phyloP scores from a whole-genome alignment of 1,140 invertebrate species.

The Cyclargus thomasi region DNA sequence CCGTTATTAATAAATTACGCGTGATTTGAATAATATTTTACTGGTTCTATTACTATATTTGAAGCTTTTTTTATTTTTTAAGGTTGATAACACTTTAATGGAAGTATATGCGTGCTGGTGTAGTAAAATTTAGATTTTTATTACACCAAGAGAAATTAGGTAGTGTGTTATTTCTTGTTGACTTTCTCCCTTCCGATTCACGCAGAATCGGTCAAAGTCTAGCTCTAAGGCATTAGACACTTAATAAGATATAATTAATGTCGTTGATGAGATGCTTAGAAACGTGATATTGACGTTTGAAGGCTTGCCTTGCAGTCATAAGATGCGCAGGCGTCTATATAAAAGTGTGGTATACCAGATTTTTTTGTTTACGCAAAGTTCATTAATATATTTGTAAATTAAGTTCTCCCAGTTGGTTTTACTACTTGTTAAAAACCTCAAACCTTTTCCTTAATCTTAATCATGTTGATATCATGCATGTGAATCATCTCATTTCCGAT shows the following conservation, averaged over 20 bases:
- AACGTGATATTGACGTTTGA: not conserved
- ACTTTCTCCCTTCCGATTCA: not conserved
- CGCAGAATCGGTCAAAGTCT: not conserved
- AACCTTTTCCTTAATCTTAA: constrained; percentile 5
- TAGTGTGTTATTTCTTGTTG: not conserved
- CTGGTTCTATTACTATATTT: not conserved
- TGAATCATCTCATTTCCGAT: constrained; percentile 7
- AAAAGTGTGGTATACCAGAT: not conserved
- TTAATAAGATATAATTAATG: not conserved
- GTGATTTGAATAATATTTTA: not conserved
- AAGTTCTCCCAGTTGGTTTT: too few relatives aligned
- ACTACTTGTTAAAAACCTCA: too few relatives aligned
- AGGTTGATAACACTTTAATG: not conserved
- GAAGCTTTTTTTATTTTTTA: not conserved
- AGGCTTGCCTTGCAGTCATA: not conserved
- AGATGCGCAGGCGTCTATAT: not conserved
- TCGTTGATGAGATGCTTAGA: not conserved
- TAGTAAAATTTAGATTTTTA: not conserved
- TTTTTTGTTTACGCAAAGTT: too few relatives aligned
- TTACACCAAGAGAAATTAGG: too few relatives aligned
- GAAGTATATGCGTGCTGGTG: not conserved
- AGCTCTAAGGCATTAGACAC: not conserved
- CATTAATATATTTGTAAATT: too few relatives aligned
- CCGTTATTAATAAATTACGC: not conserved
- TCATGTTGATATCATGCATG: constrained; percentile 8